Percentiles rank a stretch among this genome's conserved stretches.
phyloP scores from a whole-genome alignment of 2,113 vertebrate species.

The Xiphophorus couchianus region DNA sequence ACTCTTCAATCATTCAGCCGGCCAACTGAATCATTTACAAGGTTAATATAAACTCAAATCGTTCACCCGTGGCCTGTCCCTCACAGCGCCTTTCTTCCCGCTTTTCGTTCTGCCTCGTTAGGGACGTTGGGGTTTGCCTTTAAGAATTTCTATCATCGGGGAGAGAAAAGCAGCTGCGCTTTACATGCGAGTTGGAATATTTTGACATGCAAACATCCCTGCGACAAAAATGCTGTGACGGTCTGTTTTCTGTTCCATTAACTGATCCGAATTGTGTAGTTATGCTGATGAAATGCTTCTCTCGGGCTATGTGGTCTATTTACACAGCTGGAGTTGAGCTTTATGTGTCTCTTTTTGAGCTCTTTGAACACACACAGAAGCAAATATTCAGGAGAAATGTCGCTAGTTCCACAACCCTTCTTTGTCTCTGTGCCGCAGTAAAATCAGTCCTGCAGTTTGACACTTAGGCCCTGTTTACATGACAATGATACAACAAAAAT shows the following conservation, averaged over 20 bases:
- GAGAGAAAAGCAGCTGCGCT: conserved; percentile 7
- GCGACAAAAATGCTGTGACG: conserved; percentile 2
- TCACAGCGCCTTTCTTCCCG: conserved; percentile 39
- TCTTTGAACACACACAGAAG: too few species aligned
- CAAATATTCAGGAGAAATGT: too few species aligned
- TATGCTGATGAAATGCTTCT: conserved; percentile 2
- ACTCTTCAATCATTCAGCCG: conserved; percentile 38
- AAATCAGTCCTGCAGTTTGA: too few species aligned
- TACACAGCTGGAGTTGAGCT: not conserved
- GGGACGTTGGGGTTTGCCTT: not conserved
- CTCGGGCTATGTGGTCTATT: not conserved
- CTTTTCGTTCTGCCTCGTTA: conserved; percentile 50
- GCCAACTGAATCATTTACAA: conserved; percentile 49
- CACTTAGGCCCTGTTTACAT: too few species aligned
- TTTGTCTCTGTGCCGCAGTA: too few species aligned
- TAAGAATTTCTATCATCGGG: conserved; percentile 5
- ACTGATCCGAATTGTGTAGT: conserved; percentile 1
- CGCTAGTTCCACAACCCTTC: too few species aligned
- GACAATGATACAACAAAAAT: too few species aligned
- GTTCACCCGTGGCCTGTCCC: conserved; percentile 43
- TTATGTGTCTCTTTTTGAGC: not conserved
- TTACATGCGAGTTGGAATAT: conserved; percentile 21
- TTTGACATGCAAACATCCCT: conserved; percentile 22
- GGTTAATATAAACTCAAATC: conserved; percentile 39
- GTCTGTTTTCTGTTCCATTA: conserved; percentile 32